Evolutionary conservation across 2,888 invertebrate genomes (phyloP), one percentile per base, ranked within the genome.

Genomic region (Arge pagana): DNA sequence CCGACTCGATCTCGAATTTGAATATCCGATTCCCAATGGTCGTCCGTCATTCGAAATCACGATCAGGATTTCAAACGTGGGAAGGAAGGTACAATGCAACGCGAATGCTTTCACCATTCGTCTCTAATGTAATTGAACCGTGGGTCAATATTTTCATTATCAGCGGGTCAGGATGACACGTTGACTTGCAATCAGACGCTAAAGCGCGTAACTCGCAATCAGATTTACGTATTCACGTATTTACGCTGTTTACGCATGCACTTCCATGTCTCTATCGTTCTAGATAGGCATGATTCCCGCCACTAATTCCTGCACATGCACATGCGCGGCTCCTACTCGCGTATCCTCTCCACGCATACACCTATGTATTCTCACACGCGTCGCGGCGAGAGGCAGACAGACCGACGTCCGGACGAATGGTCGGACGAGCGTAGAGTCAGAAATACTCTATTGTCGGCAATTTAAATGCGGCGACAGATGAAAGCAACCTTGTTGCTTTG

Each of bases 211-310:
- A 21, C 5, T n/a, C 11, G 42, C 19, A 13, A 18, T n/a, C 10
- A 26, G 28, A 26, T 45, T 35, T 23, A 45, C 45, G 45, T 33
- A 23, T 31, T 45, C 33, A 45, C 33, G 33, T 45, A 45, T 15
- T 7, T 37, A 37, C 10, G 10, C 11, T 3, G 23, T n/a, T 45
- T 45, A 45, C 45, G 45, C 23, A 45, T 45, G 45, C 33, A 33
- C 24, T 45, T 45, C 31, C 42, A 31, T 31, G 42, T 18, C 23
- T 33, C 23, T 13, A 24, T 13, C 45, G 35, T 45, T 45, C 45
- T 45, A 45, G 45, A 33, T 45, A 23, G 35, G 33, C 35, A 45
- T 45, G 35, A 45, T 45, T 45, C 33, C 45, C 42, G 15, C n/a
- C 45, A 15, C 23, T 45, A 33, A 45, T 24, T 33, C 23, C 18